phyloP scores from a whole-genome alignment of 2,888 invertebrate genomes.

The Xestoiulus laeticollis region DNA sequence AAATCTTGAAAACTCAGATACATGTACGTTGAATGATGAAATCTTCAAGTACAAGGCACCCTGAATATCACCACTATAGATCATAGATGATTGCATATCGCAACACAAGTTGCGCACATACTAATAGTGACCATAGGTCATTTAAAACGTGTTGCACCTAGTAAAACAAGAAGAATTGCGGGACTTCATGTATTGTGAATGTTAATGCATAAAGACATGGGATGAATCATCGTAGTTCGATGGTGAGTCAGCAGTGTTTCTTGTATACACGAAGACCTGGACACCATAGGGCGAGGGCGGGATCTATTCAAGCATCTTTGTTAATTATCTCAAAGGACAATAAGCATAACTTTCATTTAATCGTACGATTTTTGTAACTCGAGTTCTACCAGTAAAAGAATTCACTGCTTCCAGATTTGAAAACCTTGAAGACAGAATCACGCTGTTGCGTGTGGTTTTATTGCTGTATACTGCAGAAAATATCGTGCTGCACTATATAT shows the following conservation, averaged over 20 bases:
- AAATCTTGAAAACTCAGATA: too few species aligned
- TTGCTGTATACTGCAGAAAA: not conserved
- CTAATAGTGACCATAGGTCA: not conserved
- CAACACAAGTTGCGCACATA: not conserved
- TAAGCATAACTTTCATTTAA: not conserved
- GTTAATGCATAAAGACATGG: not conserved
- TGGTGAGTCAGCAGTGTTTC: slow-evolving; percentile 38
- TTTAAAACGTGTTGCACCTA: not conserved
- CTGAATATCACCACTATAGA: too few species aligned
- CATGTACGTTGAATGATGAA: too few species aligned
- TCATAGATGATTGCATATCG: not conserved
- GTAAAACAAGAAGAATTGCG: not conserved
- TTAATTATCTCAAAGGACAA: slow-evolving; percentile 28
- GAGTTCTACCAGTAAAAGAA: not conserved
- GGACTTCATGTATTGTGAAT: not conserved
- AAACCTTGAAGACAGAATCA: not conserved
- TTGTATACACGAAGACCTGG: not conserved
- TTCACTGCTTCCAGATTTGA: not conserved
- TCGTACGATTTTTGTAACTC: not conserved
- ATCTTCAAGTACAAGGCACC: too few species aligned
- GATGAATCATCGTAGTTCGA: not conserved
- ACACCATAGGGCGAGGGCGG: slow-evolving; percentile 20
- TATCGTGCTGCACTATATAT: not conserved
- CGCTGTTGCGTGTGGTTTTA: not conserved
- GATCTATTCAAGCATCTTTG: not conserved